Evolutionary conservation across 2,888 invertebrate genomes (phyloP).

Genomic region (Drosophila anomalata): DNA sequence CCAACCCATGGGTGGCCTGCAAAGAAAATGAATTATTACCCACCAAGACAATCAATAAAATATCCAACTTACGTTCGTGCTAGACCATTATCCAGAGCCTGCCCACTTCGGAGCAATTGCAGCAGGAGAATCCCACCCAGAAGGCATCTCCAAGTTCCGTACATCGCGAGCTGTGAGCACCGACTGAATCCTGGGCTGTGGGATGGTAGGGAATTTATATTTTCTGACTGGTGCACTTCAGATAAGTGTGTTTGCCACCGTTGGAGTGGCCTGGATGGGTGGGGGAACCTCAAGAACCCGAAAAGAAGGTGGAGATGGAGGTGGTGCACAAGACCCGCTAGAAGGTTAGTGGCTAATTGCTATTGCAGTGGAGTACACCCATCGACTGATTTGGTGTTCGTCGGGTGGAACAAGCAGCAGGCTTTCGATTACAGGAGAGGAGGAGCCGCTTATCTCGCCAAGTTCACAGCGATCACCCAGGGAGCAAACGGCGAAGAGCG

Average conservation of each 20-base stretch:
- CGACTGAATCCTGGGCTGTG: conserved; percentile 49
- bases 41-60: not conserved
- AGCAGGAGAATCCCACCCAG: conserved; percentile 38
- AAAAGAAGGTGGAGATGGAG: conserved; percentile 3
- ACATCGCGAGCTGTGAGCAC: conserved; percentile 36
- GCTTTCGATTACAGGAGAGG: conserved; percentile 34
- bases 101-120: conserved; percentile 35
- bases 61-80: conserved; percentile 79
- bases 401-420: conserved; percentile 36
- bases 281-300: conserved; percentile 13
- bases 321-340: conserved; percentile 28
- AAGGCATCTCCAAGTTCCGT: conserved; percentile 10
- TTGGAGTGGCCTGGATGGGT: conserved; percentile 2
- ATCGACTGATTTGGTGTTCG: conserved; percentile 52
- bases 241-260: conserved; percentile 57
- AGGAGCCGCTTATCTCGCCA: conserved; percentile 57
- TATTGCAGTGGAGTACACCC: conserved; percentile 51
- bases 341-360: conserved; percentile 58
- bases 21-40: not conserved
- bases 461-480: conserved; percentile 50
- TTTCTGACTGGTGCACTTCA: conserved; percentile 27
- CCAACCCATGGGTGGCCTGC: conserved; percentile 89
- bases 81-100: conserved; percentile 86
- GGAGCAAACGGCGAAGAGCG: conserved; percentile 22
- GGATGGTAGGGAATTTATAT: conserved; percentile 48